These are phyloP conservation scores for Brachylomia viminalis DNA, from an alignment of 2,888 invertebrate genomes.

Conservation along the genomic window DNA sequence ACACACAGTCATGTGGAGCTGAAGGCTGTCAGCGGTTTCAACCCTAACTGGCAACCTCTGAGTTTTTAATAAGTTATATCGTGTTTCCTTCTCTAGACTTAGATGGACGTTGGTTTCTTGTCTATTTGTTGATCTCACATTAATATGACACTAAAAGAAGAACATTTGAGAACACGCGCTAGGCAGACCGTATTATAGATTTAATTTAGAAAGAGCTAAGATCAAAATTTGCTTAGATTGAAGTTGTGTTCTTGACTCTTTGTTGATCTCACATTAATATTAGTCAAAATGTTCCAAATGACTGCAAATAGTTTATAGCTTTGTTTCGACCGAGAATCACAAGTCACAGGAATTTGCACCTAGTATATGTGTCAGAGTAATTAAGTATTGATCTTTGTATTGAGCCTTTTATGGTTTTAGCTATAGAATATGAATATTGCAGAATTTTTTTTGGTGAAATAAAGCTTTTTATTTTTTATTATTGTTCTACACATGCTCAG, in stretches of 20 bases:
- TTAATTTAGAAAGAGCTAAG: too few relatives aligned
- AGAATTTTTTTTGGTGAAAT: neutral
- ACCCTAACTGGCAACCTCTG: neutral
- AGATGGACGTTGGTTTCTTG: neutral
- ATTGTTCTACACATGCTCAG: neutral
- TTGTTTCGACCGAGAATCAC: neutral
- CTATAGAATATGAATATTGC: neutral
- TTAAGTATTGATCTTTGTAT: neutral
- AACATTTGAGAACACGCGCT: too few relatives aligned
- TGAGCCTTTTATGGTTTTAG: neutral
- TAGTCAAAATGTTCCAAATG: neutral
- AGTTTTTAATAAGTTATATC: slow-evolving; percentile 21
- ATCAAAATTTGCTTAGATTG: too few relatives aligned
- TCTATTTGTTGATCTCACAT: neutral
- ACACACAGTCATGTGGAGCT: slow-evolving; percentile 36
- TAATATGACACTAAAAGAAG: too few relatives aligned
- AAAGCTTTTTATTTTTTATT: neutral
- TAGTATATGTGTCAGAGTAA: neutral
- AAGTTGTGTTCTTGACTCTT: neutral
- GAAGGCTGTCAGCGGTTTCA: slow-evolving; percentile 47
- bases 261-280: neutral
- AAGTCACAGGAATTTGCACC: neutral
- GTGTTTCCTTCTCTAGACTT: neutral
- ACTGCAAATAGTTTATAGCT: neutral
- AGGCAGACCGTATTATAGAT: too few relatives aligned